These are phyloP conservation scores for Propsilocerus akamusi DNA, from an alignment of 1,140 invertebrate species.

Conservation along the genomic window DNA sequence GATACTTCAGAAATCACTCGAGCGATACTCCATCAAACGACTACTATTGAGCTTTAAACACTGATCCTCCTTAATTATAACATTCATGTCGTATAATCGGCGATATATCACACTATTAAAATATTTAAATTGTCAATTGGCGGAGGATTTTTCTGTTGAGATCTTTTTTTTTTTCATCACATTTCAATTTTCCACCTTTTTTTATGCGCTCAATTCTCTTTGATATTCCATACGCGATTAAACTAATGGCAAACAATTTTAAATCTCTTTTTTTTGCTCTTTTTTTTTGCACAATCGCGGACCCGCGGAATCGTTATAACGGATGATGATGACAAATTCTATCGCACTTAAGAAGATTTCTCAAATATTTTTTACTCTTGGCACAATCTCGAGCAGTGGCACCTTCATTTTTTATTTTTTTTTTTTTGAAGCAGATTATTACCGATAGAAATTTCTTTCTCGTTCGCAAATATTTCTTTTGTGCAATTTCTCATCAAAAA, in stretches of 20 bases:
- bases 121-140: neutral
- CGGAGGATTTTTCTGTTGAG: neutral
- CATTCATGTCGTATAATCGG: neutral
- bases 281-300: too few species aligned
- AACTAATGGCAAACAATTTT: neutral
- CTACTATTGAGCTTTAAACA: neutral
- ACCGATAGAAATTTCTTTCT: too few species aligned
- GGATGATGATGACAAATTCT: neutral
- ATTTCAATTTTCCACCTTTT: neutral
- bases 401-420: too few species aligned
- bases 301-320: neutral
- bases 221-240: neutral
- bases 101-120: constrained; percentile 2
- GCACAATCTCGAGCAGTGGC: too few species aligned
- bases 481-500: too few species aligned
- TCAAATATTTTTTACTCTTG: neutral
- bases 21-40: neutral
- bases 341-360: neutral
- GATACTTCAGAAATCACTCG: neutral
- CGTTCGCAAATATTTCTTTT: too few species aligned
- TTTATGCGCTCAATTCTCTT: neutral
- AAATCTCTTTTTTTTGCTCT: neutral
- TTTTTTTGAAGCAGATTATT: too few species aligned
- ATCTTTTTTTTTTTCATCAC: neutral
- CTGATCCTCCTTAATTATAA: neutral